Evolutionary conservation across 1,140 invertebrate species (phyloP).

Genomic region (Papilio polyxenes): DNA sequence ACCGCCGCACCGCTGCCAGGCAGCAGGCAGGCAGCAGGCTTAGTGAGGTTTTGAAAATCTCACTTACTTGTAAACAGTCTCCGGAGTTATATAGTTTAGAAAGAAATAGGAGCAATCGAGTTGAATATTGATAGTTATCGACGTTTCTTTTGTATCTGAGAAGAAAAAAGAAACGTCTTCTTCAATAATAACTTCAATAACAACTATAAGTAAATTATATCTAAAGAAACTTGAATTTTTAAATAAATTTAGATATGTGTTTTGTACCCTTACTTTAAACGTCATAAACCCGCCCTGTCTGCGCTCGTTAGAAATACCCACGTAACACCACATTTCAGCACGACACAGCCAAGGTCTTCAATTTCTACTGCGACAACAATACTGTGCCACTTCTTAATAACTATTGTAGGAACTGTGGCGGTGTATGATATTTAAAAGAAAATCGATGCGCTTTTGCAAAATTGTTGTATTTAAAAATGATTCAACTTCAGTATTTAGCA

Average conservation of each 20-base stretch:
- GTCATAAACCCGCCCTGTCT: slow-evolving; percentile 40
- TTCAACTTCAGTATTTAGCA: neutral
- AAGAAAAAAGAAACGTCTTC: too few relatives aligned
- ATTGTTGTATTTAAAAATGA: neutral
- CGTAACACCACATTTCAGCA: slow-evolving; percentile 42
- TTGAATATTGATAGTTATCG: too few relatives aligned
- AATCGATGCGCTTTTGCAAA: neutral
- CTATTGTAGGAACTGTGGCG: neutral
- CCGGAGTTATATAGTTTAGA: neutral
- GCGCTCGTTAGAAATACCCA: slow-evolving; percentile 50
- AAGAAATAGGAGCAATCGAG: neutral
- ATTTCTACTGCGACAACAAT: slow-evolving; percentile 23
- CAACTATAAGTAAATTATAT: neutral
- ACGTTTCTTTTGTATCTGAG: neutral
- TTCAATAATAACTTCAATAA: neutral
- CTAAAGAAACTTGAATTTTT: neutral
- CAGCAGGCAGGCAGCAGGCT: slow-evolving; percentile 17
- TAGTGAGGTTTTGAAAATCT: slow-evolving; percentile 22
- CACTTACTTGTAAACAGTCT: slow-evolving; percentile 39
- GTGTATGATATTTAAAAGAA: neutral
- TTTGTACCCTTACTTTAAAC: neutral
- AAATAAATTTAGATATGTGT: neutral
- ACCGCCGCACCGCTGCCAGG: neutral
- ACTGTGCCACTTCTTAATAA: neutral
- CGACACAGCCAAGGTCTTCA: slow-evolving; percentile 36